These are phyloP conservation scores for Spheniscus humboldti DNA, from an alignment of 2,797 vertebrate genomes.

Conservation along the genomic window DNA sequence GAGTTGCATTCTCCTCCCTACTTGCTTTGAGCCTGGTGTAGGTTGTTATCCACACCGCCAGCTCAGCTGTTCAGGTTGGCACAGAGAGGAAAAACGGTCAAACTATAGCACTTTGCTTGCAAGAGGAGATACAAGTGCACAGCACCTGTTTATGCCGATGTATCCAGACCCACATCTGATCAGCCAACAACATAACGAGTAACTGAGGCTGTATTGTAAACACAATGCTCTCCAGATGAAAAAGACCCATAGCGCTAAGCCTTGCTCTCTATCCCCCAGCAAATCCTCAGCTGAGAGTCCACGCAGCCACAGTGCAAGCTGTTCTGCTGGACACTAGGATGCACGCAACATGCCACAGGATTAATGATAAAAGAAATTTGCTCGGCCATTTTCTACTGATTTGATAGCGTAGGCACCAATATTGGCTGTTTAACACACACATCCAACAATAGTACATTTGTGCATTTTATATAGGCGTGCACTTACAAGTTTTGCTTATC, in stretches of 20 bases:
- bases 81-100: not conserved
- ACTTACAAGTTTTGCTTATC: not conserved
- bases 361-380: not conserved
- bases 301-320: not conserved
- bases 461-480: not conserved
- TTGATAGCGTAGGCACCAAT: not conserved
- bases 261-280: not conserved
- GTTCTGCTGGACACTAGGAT: not conserved
- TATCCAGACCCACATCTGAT: not conserved
- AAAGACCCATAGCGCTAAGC: not conserved
- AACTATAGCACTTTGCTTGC: not conserved
- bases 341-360: not conserved
- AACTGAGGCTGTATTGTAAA: not conserved
- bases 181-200: not conserved
- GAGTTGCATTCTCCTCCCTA: not conserved
- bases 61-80: not conserved
- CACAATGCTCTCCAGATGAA: not conserved
- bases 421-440: not conserved
- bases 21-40: not conserved
- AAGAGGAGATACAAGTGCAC: not conserved
- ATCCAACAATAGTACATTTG: not conserved
- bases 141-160: not conserved
- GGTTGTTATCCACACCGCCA: not conserved
- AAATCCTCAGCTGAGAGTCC: not conserved
- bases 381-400: not conserved